A percentile compares a stretch with the other conserved stretches of the same genome.
Evolutionary conservation across 2,797 vertebrate species (phyloP).

Genomic region (Remorina albescens): DNA sequence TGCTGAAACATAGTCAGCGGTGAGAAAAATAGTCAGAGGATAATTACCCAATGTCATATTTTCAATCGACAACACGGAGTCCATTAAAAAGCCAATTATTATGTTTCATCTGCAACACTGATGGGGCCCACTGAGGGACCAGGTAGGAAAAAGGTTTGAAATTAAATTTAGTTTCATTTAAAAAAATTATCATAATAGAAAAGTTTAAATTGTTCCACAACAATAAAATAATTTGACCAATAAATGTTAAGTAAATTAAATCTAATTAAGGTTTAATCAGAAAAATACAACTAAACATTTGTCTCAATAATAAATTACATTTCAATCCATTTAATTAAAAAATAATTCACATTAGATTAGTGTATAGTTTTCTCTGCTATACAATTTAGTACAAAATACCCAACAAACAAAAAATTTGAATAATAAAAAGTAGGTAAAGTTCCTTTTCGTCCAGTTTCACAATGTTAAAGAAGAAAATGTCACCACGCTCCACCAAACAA

Average conservation of each 20-base stretch:
- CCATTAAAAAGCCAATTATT: background rate
- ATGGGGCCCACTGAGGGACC: background rate
- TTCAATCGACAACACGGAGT: background rate
- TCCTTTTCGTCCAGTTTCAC: no score
- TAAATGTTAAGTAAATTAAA: no score
- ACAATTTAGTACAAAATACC: no score
- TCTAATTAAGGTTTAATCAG: no score
- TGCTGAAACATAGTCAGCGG: constrained; percentile 6
- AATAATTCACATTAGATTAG: background rate
- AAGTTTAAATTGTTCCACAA: background rate
- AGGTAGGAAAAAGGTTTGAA: background rate
- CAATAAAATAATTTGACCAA: background rate
- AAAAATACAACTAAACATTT: no score
- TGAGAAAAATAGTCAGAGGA: constrained; percentile 7
- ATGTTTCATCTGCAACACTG: background rate
- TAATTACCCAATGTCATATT: background rate
- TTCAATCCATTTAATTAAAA: background rate
- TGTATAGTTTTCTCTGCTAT: background rate
- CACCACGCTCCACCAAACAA: no score
- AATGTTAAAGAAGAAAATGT: no score
- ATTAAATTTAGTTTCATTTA: background rate
- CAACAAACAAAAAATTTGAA: background rate
- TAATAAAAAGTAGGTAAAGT: no score
- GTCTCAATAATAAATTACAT: no score
- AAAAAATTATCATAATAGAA: background rate